phyloP scores from a whole-genome alignment of 2,888 invertebrate species.

The Drosophila nr. perissopoda region DNA sequence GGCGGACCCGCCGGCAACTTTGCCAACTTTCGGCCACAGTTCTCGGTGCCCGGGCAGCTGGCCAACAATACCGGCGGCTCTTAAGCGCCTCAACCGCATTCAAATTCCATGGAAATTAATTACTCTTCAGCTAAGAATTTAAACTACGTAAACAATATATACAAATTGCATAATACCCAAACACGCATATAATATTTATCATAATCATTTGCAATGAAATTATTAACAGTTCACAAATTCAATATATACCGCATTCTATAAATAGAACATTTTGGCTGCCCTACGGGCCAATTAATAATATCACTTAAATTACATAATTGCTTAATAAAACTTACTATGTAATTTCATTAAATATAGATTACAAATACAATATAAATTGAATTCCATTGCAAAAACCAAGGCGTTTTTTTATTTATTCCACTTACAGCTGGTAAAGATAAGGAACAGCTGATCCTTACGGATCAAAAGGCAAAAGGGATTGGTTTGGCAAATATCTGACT shows the following conservation, averaged over 20 bases:
- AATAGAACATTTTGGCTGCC: slow-evolving; percentile 20
- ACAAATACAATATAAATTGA: slow-evolving; percentile 68
- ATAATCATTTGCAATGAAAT: slow-evolving; percentile 73
- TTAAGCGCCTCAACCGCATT: slow-evolving; percentile 55
- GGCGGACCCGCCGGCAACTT: slow-evolving; percentile 92
- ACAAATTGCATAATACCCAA: slow-evolving; percentile 33
- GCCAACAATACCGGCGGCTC: slow-evolving; percentile 67
- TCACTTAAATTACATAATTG: slow-evolving; percentile 59
- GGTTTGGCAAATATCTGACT: background rate
- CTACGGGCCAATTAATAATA: slow-evolving; percentile 39
- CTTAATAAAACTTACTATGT: slow-evolving; percentile 59
- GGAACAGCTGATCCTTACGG: background rate
- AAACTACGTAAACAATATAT: slow-evolving; percentile 38
- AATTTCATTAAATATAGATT: slow-evolving; percentile 56
- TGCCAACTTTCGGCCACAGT: slow-evolving; percentile 96
- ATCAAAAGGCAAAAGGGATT: background rate
- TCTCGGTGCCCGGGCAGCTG: slow-evolving; percentile 85
- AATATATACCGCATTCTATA: slow-evolving; percentile 43
- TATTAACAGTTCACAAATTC: slow-evolving; percentile 49
- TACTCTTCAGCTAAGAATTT: slow-evolving; percentile 71
- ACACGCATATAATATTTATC: slow-evolving; percentile 64
- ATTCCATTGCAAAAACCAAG: slow-evolving; percentile 68
- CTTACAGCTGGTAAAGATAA: background rate
- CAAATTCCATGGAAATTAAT: slow-evolving; percentile 72
- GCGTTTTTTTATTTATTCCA: slow-evolving; percentile 5